Base-by-base conservation (phyloP, 2,888 invertebrate species). In the Biston stratarius region DNA sequence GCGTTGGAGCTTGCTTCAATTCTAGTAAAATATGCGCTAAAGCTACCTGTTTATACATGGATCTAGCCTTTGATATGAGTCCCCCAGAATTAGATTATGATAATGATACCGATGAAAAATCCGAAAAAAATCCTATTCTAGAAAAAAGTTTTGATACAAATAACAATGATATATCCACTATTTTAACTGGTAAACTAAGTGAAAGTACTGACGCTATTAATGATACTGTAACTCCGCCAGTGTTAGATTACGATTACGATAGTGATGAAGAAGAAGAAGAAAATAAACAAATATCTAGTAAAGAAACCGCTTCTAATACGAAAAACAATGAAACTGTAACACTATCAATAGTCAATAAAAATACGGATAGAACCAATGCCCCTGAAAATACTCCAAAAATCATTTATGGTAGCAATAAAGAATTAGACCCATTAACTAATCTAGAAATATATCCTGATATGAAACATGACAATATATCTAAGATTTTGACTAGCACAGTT, bases 1-100 rank as follows among this genome's bases (percentile, higher is more conserved):
- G 72, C 24, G 45, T 65, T 45, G 59, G 38, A 9, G 34, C 55
- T 42, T 73, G 69, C 38, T n/a, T 48, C 0, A 40, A 69, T 58
- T 34, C 12, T 0, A 33, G 44, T 33, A 64, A 24, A 8, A 57
- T 40, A 48, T 69, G 71, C 34, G 60, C 42, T 12, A 53, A 65
- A 44, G 47, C 64, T 34, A 40, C 34, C 8, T 64, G 64, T 42
- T 24, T 53, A 14, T 59, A 34, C 12, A 64, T 53, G 44, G 11
- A 47, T 34, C 33, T 33, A 0, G 42, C 24, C 24, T 55, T 55
- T 55, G 44, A 55, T 6, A 55, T 55, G 55, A 14, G 1, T 12
- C 47, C 47, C 6, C 48, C 59, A n/a, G 59, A 49, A 42, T 10
- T 49, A 38, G 3, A 42, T 42, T 12, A 59, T 34, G 49, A 49